Base-by-base conservation (phyloP, 2,113 vertebrate species). In the Pongo abelii region DNA sequence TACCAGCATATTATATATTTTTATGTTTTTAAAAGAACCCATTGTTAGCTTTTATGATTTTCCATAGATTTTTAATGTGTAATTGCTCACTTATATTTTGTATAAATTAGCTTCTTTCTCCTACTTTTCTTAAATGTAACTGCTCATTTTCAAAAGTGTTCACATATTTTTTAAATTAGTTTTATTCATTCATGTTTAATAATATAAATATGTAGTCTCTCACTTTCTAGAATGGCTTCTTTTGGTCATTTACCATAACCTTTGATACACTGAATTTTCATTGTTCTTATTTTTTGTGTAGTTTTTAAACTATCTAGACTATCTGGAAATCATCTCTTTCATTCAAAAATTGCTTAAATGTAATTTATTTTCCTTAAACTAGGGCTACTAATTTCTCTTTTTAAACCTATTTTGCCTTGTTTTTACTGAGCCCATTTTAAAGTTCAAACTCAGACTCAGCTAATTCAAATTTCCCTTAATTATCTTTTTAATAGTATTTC, bases 81-180 rank as follows among this genome's bases (percentile, higher is more conserved):
- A 80, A 55, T 89, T 89, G 25, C 20, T 89, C 70, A 64, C 69
- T 92, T 84, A 81, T 10, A 14, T 95, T 90, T 93, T 40, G 11
- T 52, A 59, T 93, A 77, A 59, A 40, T 91, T 75, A 23, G 25
- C 46, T 69, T 77, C 7, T 89, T 87, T 75, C 48, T 93, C 67
- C 46, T 85, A n/a, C 59, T 94, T 91, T 93, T 46, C 80, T 95
- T 86, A 90, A 84, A 69, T 83, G 59, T 95, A n/a, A 91, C 43
- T 84, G 48, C 13, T 80, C 20, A 84, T 67, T 84, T 93, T 38
- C 67, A 81, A 89, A 27, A 55, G 11, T 43, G 93, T 77, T 59
- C 57, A 59, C 27, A 64, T 32, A 8, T 3, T n/a, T 43, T 80
- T 78, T 23, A 88, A 52, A 46, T 70, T 89, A 91, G 78, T 95